Evolutionary conservation across 2,888 invertebrate genomes (phyloP).

Genomic region (Caenorhabditis macrosperma): DNA sequence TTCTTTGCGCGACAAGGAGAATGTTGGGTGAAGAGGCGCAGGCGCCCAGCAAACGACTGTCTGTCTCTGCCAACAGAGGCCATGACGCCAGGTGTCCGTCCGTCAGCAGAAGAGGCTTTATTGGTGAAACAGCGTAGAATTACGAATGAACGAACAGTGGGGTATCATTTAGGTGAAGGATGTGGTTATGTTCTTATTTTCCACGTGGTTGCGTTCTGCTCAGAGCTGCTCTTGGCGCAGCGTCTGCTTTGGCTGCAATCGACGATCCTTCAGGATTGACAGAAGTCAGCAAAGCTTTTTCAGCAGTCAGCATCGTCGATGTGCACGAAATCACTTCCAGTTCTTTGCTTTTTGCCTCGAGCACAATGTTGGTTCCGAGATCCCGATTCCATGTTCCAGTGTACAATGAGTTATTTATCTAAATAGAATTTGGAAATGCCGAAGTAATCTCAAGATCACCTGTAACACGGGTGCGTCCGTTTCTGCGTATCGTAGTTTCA

Average conservation of each 20-base stretch:
- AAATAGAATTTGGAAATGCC: background rate
- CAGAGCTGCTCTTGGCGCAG: conserved; percentile 33
- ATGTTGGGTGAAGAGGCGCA: background rate
- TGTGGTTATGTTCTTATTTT: conserved; percentile 13
- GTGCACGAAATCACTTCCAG: conserved; percentile 66
- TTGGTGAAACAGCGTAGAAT: background rate
- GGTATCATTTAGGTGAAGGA: background rate
- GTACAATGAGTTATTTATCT: conserved; percentile 72
- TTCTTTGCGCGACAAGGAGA: background rate
- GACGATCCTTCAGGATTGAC: conserved; percentile 19
- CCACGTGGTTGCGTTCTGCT: conserved; percentile 39
- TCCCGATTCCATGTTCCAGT: conserved; percentile 71
- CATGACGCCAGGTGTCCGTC: background rate
- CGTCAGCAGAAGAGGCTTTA: background rate
- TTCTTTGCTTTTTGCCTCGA: conserved; percentile 59
- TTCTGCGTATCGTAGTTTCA: conserved; percentile 61
- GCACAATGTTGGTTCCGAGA: conserved; percentile 71
- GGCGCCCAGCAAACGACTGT: background rate
- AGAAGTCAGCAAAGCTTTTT: conserved; percentile 67
- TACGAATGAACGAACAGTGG: background rate
- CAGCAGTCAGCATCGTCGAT: conserved; percentile 62
- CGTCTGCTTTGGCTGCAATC: conserved; percentile 38
- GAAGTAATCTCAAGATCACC: too few relatives aligned
- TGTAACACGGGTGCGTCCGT: conserved; percentile 69
- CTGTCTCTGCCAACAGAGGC: background rate